These are phyloP conservation scores for Ophion costatus DNA, from an alignment of 2,888 invertebrate species.

Conservation along the genomic window DNA sequence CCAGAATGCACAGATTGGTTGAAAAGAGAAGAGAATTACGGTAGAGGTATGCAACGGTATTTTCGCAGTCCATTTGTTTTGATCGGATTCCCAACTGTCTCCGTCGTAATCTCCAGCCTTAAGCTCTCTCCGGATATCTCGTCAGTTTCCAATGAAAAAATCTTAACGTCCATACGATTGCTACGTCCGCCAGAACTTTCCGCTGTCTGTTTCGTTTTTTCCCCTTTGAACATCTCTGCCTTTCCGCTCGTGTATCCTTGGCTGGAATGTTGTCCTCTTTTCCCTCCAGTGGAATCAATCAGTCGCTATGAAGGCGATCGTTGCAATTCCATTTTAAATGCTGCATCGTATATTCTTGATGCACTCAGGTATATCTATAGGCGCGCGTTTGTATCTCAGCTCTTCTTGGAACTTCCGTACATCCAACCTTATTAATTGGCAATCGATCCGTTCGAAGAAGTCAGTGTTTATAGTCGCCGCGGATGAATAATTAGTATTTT, in stretches of 20 bases:
- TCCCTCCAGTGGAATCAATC: neutral
- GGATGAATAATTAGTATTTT: conserved; percentile 48
- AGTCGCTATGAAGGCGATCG: neutral
- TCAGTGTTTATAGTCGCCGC: conserved; percentile 23
- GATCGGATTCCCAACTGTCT: conserved; percentile 82
- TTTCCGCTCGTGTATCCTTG: neutral
- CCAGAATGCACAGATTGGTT: conserved; percentile 46
- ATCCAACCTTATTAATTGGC: conserved; percentile 38
- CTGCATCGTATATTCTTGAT: conserved; percentile 1
- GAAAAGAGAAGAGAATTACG: neutral
- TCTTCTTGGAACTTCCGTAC: neutral
- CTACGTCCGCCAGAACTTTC: conserved; percentile 62
- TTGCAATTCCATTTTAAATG: conserved; percentile 15
- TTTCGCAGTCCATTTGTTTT: conserved; percentile 82
- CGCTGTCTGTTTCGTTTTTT: conserved; percentile 42
- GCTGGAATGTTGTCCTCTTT: conserved; percentile 3
- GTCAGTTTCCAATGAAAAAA: conserved; percentile 80
- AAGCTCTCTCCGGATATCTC: conserved; percentile 78
- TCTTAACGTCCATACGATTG: conserved; percentile 74
- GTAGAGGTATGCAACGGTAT: conserved; percentile 66
- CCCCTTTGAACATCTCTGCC: conserved; percentile 1
- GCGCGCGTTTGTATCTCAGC: neutral
- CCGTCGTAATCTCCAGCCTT: conserved; percentile 78
- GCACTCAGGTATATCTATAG: neutral
- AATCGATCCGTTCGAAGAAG: conserved; percentile 15